Percentiles rank a stretch among this genome's conserved stretches.
These are phyloP conservation scores for Agrotis ipsilon DNA, from an alignment of 2,888 invertebrate genomes.

Conservation along the genomic window DNA sequence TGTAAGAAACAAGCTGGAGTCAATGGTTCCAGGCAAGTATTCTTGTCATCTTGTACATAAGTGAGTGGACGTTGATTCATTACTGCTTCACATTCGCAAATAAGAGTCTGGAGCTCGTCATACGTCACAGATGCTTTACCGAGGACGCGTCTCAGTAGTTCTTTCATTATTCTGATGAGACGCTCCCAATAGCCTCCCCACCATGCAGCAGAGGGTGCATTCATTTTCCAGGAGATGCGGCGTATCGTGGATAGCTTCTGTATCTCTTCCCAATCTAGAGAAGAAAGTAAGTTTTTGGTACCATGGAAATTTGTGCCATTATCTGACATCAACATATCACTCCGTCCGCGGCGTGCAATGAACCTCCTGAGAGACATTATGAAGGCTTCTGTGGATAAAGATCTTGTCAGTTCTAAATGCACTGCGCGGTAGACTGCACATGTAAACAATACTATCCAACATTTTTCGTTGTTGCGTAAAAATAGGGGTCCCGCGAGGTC, in stretches of 20 bases:
- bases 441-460: too few species aligned
- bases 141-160: not conserved
- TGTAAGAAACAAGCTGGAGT: constrained; percentile 1
- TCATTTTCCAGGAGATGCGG: not conserved
- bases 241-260: not conserved
- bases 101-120: not conserved
- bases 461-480: too few species aligned
- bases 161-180: constrained; percentile 1
- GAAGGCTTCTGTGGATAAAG: constrained; percentile 20
- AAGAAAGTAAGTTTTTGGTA: too few species aligned
- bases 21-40: constrained; percentile 1
- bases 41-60: not conserved
- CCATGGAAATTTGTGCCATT: not conserved
- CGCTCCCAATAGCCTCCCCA: not conserved
- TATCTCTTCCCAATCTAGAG: not conserved
- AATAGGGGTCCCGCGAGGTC: too few species aligned
- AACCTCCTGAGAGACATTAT: too few species aligned
- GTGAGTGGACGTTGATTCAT: not conserved
- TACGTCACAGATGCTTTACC: not conserved
- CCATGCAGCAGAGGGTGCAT: not conserved
- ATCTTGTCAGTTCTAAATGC: too few species aligned
- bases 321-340: not conserved
- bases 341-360: constrained; percentile 18
- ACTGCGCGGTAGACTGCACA: too few species aligned
- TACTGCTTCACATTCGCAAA: not conserved